Base-by-base conservation (phyloP, 2,888 invertebrate genomes). In the Ornithoptera alexandrae region DNA sequence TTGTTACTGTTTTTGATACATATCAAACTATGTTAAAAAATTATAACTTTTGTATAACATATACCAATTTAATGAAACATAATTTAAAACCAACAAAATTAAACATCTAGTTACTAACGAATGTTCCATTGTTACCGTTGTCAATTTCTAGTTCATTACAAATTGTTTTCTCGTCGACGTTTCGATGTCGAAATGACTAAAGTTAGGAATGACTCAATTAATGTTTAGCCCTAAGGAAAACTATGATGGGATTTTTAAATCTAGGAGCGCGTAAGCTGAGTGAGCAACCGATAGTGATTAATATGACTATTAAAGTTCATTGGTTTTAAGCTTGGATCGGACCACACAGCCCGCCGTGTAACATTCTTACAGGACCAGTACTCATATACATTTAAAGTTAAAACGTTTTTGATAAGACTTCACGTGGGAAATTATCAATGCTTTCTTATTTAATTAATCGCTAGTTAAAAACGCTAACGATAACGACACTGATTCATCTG, bases 181-280 rank as follows among this genome's bases (percentile, higher is more conserved):
- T 53, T 53, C 6, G n/a, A n/a, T 53, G 53, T 53, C 53, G n/a
- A 53, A 74, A 83, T 63, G 66, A 70, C 67, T 63, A 65, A 84
- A 85, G 86, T 88, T 85, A 77, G 81, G 83, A 90, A 92, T 87
- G 84, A 90, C 91, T 92, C 90, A 90, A 92, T 92, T 92, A 91
- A 85, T 85, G 86, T 90, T 90, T 92, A 86, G 92, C 92, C 92
- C 88, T 83, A 88, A 90, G 92, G 89, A 84, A 91, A 80, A 78
- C 78, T 81, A 80, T 92, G 92, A 92, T 92, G 92, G 90, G 86
- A 77, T 79, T 74, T 73, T 79, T 87, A 85, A 82, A 86, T 87
- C 85, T 88, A 88, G 84, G 82, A 80, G 84, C 84, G 92, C 92
- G 92, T 92, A 92, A 92, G 89, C 87, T 89, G 84, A 91, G 92